Conservation (phyloP, 2,113 vertebrate species). For the Hydrochoerus hydrochaeris region DNA sequence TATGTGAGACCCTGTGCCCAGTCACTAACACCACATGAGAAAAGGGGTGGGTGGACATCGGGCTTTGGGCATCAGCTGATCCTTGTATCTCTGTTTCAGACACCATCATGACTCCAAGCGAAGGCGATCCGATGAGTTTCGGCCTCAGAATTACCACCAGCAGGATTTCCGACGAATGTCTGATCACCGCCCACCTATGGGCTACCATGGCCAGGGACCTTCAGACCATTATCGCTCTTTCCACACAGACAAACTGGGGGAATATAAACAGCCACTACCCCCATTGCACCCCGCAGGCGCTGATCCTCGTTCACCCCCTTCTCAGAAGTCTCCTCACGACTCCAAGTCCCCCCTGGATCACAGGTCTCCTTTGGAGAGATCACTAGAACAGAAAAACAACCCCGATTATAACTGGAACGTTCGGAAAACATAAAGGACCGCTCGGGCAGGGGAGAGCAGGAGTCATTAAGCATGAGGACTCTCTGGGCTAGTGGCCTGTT, state of each 20-base stretch:
- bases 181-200: slow-evolving; percentile 91
- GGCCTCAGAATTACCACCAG: slow-evolving; percentile 93
- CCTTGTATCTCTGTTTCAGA: slow-evolving; percentile 81
- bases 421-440: slow-evolving; percentile 91
- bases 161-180: slow-evolving; percentile 96
- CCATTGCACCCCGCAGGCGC: slow-evolving; percentile 85
- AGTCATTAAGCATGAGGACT: slow-evolving; percentile 11
- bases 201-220: slow-evolving; percentile 90
- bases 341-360: slow-evolving; percentile 92
- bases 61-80: background rate
- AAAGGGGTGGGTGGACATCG: background rate
- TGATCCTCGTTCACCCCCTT: slow-evolving; percentile 95
- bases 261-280: slow-evolving; percentile 92
- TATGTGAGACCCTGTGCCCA: background rate
- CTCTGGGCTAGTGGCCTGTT: slow-evolving; percentile 74
- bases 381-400: slow-evolving; percentile 91
- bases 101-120: slow-evolving; percentile 95
- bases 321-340: slow-evolving; percentile 96
- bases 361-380: slow-evolving; percentile 91
- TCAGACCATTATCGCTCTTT: slow-evolving; percentile 95
- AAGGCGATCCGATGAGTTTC: slow-evolving; percentile 94
- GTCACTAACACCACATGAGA: background rate
- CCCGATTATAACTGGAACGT: slow-evolving; percentile 95
- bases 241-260: slow-evolving; percentile 91
- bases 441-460: slow-evolving; percentile 17